These are phyloP conservation scores for Drosophila pegasa DNA, from an alignment of 2,888 invertebrate species.

Conservation along the genomic window DNA sequence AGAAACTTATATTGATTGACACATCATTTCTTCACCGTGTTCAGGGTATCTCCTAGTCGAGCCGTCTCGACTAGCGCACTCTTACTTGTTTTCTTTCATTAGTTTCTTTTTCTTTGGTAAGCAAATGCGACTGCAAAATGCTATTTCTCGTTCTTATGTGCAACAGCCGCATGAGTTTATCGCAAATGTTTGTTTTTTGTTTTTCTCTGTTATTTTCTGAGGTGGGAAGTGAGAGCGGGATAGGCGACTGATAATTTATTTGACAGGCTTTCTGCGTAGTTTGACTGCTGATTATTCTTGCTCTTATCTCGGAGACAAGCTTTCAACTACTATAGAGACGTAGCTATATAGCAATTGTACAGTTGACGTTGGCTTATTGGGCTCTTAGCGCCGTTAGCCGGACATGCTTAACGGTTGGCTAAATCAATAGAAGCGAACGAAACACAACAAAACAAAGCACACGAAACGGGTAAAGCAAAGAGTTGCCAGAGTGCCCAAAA, in stretches of 20 bases:
- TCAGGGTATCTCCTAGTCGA: too few species aligned
- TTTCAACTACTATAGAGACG: conserved; percentile 20
- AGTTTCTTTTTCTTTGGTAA: conserved; percentile 11
- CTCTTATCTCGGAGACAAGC: conserved; percentile 36
- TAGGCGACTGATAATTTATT: conserved; percentile 9
- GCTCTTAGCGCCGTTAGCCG: conserved; percentile 46
- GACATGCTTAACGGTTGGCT: conserved; percentile 42
- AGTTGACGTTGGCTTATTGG: conserved; percentile 32
- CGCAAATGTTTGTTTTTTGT: conserved; percentile 15
- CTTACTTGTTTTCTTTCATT: conserved; percentile 7
- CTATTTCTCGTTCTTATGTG: conserved; percentile 3
- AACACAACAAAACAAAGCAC: conserved; percentile 11
- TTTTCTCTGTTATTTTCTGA: neutral
- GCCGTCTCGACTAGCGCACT: too few species aligned
- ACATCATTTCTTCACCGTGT: too few species aligned
- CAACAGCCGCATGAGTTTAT: conserved; percentile 8
- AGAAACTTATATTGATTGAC: too few species aligned
- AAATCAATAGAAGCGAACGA: conserved; percentile 34
- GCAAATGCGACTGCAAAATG: conserved; percentile 27
- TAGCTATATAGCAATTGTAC: conserved; percentile 41
- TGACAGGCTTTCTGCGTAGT: conserved; percentile 19
- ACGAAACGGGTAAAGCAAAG: conserved; percentile 8
- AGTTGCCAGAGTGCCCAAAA: conserved; percentile 38
- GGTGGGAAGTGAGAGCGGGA: neutral
- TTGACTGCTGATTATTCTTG: neutral